phyloP scores from a whole-genome alignment of 1,140 invertebrate genomes.

The Ladona fulva region DNA sequence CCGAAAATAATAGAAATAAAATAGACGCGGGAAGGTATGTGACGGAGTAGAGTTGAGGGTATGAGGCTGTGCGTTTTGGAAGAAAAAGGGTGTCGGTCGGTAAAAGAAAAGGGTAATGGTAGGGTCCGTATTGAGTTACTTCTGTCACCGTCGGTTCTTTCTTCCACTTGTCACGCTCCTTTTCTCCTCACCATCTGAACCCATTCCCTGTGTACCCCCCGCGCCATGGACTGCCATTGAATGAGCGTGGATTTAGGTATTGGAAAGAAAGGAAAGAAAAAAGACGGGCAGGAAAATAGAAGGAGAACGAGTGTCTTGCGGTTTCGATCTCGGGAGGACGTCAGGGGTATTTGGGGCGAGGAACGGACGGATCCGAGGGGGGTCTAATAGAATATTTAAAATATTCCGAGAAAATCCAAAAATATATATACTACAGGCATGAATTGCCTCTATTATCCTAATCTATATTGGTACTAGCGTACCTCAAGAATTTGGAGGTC shows the following conservation, averaged over 20 bases:
- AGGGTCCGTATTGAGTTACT: conserved; percentile 9
- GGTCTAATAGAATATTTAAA: too few species aligned
- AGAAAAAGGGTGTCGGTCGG: neutral
- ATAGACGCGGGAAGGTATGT: neutral
- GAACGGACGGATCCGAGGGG: too few species aligned
- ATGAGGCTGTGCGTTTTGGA: neutral
- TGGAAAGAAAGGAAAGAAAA: neutral
- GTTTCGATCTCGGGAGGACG: neutral
- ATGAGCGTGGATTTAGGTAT: neutral
- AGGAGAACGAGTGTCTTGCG: neutral
- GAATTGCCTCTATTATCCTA: too few species aligned
- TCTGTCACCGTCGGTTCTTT: neutral
- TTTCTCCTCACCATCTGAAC: neutral
- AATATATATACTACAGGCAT: too few species aligned
- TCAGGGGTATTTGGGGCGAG: too few species aligned
- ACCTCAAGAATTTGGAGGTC: too few species aligned
- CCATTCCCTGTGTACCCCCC: neutral
- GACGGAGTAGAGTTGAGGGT: neutral
- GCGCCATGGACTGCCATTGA: neutral
- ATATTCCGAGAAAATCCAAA: too few species aligned
- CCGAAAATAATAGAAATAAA: neutral
- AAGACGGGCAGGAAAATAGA: neutral
- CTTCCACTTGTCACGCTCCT: conserved; percentile 12
- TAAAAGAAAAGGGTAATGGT: neutral
- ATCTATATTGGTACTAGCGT: too few species aligned